A percentile compares a stretch with the other conserved stretches of the same genome.
Evolutionary conservation across 1,140 invertebrate genomes (phyloP).

Genomic region (Chelonus insularis): DNA sequence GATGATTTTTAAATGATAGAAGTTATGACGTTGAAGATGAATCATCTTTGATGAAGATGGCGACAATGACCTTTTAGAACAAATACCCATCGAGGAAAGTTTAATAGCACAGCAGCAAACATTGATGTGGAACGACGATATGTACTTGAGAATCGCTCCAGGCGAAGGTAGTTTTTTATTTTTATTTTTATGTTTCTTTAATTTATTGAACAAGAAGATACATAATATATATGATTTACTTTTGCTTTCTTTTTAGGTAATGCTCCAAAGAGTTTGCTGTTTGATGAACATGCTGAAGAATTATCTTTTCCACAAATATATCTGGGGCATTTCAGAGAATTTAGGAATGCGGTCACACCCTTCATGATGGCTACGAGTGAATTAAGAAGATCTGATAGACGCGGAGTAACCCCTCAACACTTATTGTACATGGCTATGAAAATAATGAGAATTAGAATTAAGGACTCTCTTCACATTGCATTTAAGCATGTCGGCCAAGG

Average conservation of each 20-base stretch:
- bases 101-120: constrained; percentile 42
- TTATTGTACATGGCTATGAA: constrained; percentile 36
- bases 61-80: constrained; percentile 28
- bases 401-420: constrained; percentile 28
- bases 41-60: no score
- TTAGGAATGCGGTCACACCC: constrained; percentile 33
- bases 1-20: constrained; percentile 6
- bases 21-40: no score
- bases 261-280: constrained; percentile 31
- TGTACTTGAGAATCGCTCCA: constrained; percentile 40
- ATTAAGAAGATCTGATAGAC: constrained; percentile 28
- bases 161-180: no score
- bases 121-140: constrained; percentile 42
- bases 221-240: no score
- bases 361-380: constrained; percentile 36
- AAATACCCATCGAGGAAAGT: constrained; percentile 37
- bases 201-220: no score
- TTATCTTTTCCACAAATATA: constrained; percentile 49
- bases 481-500: constrained; percentile 11
- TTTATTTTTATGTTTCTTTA: no score
- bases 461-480: constrained; percentile 17
- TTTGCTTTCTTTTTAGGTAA: no score
- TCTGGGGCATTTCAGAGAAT: constrained; percentile 39
- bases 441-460: constrained; percentile 29
- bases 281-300: constrained; percentile 43